Evolutionary conservation across 2,888 invertebrate species (phyloP).

Genomic region (Euspilapteryx auroguttella): DNA sequence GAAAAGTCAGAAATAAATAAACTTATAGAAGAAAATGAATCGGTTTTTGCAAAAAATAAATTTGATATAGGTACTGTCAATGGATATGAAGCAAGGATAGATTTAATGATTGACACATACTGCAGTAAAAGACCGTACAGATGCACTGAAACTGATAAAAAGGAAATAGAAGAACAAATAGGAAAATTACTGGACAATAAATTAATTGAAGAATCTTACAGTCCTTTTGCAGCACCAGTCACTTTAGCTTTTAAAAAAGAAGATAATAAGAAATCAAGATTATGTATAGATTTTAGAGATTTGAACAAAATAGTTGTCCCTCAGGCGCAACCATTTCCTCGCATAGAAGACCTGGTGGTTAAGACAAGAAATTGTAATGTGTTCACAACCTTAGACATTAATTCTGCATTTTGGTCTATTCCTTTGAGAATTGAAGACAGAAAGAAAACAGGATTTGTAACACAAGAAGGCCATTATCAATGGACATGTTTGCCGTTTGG

Average conservation of each 20-base stretch:
- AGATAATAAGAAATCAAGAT: neutral
- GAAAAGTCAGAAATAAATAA: slow-evolving; percentile 5
- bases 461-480: slow-evolving; percentile 14
- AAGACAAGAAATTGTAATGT: slow-evolving; percentile 14
- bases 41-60: slow-evolving; percentile 4
- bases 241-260: slow-evolving; percentile 1
- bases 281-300: slow-evolving; percentile 1
- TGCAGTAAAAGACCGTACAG: slow-evolving; percentile 1
- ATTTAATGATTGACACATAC: slow-evolving; percentile 3
- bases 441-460: slow-evolving; percentile 13
- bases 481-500: slow-evolving; percentile 22
- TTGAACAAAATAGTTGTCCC: slow-evolving; percentile 13
- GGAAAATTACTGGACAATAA: neutral
- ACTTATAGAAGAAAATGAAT: slow-evolving; percentile 1
- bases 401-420: slow-evolving; percentile 20
- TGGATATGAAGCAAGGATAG: slow-evolving; percentile 6
- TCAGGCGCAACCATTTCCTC: slow-evolving; percentile 14
- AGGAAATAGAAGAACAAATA: slow-evolving; percentile 1
- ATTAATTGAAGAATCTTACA: neutral
- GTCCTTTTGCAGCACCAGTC: slow-evolving; percentile 1
- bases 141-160: neutral
- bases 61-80: slow-evolving; percentile 4
- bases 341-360: slow-evolving; percentile 13
- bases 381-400: slow-evolving; percentile 15
- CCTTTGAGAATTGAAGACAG: slow-evolving; percentile 14